Conservation (phyloP, 2,797 vertebrate species). For the Pangasius sanitwongsei region DNA sequence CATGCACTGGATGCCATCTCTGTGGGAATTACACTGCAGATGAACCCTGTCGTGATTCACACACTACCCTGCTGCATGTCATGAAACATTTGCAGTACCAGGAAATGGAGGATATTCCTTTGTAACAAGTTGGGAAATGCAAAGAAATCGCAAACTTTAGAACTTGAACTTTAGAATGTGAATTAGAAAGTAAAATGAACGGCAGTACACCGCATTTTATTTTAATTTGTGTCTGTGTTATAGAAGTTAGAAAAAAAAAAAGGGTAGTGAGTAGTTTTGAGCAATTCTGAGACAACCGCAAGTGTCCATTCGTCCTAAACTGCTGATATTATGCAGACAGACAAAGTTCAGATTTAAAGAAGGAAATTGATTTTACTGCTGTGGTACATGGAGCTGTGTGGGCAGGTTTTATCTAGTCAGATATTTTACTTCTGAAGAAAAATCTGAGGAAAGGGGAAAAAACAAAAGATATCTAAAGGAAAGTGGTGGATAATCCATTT, state of each 20-base stretch:
- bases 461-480: not conserved
- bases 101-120: not conserved
- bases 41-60: conserved; percentile 28
- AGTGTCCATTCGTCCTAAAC: not conserved
- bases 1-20: conserved; percentile 28
- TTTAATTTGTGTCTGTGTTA: not conserved
- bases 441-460: not conserved
- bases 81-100: not conserved
- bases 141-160: not conserved
- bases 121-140: not conserved
- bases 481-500: not conserved
- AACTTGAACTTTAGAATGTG: not conserved
- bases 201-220: not conserved
- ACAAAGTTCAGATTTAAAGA: not conserved
- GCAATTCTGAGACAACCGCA: not conserved
- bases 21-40: conserved; percentile 31
- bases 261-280: not conserved
- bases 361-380: not conserved
- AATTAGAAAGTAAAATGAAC: not conserved
- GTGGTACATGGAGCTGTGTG: not conserved
- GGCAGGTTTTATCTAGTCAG: not conserved
- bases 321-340: not conserved
- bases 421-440: not conserved
- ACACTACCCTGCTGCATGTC: not conserved
- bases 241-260: not conserved